phyloP scores from a whole-genome alignment of 2,888 invertebrate genomes.

The Hirudinaria manillensis region DNA sequence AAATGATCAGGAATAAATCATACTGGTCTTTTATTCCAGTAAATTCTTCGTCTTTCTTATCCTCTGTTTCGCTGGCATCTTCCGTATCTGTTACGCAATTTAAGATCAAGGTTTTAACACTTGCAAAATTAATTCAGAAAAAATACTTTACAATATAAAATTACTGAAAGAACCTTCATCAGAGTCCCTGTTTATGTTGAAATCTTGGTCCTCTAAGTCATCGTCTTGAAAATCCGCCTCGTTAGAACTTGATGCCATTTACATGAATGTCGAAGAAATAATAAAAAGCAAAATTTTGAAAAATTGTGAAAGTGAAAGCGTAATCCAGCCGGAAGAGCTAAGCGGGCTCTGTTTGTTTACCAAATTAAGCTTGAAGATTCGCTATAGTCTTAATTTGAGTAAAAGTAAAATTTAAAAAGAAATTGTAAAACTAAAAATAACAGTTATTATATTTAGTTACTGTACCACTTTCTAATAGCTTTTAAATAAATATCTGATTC shows the following conservation, averaged over 20 bases:
- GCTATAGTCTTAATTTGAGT: no score
- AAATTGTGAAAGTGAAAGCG: neutral
- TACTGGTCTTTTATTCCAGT: slow-evolving; percentile 82
- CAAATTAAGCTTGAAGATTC: no score
- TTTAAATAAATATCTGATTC: no score
- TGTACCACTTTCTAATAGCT: no score
- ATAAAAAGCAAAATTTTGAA: neutral
- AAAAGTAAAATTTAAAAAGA: no score
- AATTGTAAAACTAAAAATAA: no score
- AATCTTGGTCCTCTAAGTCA: slow-evolving; percentile 18
- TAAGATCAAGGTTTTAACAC: neutral
- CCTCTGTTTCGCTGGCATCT: slow-evolving; percentile 92
- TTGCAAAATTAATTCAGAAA: neutral
- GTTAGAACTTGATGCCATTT: slow-evolving; percentile 21
- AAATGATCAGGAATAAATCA: slow-evolving; percentile 50
- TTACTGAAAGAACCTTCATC: slow-evolving; percentile 15
- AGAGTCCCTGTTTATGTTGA: slow-evolving; percentile 23
- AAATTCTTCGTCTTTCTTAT: slow-evolving; percentile 66
- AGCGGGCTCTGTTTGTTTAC: no score
- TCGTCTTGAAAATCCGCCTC: slow-evolving; percentile 20
- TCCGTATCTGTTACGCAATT: slow-evolving; percentile 69
- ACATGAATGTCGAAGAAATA: neutral
- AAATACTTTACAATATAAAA: neutral
- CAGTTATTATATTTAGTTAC: no score
- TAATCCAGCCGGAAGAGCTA: neutral